Percentiles rank a stretch among this genome's conserved stretches.
These are phyloP conservation scores for Euphydryas editha DNA, from an alignment of 2,888 invertebrate genomes.

Conservation along the genomic window DNA sequence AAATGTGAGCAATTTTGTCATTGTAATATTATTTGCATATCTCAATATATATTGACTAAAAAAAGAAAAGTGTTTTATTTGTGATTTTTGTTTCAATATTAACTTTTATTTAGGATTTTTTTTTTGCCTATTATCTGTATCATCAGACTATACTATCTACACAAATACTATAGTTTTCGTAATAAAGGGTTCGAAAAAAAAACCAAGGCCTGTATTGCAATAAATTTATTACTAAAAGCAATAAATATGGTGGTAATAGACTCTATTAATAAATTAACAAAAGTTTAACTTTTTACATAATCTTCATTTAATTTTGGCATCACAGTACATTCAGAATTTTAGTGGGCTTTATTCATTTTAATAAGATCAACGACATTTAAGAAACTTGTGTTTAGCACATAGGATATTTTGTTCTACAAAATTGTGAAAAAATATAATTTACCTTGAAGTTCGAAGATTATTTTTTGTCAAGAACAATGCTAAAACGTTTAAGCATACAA, in stretches of 20 bases:
- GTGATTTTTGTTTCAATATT: background rate
- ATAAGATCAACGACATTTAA: background rate
- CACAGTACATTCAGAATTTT: constrained; percentile 70
- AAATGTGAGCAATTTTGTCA: background rate
- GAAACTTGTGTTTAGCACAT: background rate
- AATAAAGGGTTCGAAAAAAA: background rate
- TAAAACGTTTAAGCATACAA: background rate
- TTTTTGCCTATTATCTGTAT: too few species aligned
- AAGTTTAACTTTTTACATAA: constrained; percentile 69
- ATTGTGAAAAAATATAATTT: background rate
- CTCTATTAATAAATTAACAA: constrained; percentile 80
- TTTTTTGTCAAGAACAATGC: too few species aligned
- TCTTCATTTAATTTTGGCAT: constrained; percentile 75
- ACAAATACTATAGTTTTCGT: too few species aligned
- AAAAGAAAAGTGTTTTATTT: background rate
- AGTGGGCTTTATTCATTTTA: constrained; percentile 17
- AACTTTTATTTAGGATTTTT: background rate
- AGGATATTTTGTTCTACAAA: background rate
- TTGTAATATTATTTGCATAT: background rate
- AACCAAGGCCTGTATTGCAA: constrained; percentile 45
- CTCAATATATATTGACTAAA: background rate
- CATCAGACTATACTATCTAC: too few species aligned
- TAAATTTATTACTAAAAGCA: constrained; percentile 79
- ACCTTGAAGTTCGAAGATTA: too few species aligned
- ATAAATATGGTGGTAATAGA: constrained; percentile 80